These are phyloP conservation scores for Caenorhabditis sp. DNA, from an alignment of 2,888 invertebrate species.

Conservation along the genomic window DNA sequence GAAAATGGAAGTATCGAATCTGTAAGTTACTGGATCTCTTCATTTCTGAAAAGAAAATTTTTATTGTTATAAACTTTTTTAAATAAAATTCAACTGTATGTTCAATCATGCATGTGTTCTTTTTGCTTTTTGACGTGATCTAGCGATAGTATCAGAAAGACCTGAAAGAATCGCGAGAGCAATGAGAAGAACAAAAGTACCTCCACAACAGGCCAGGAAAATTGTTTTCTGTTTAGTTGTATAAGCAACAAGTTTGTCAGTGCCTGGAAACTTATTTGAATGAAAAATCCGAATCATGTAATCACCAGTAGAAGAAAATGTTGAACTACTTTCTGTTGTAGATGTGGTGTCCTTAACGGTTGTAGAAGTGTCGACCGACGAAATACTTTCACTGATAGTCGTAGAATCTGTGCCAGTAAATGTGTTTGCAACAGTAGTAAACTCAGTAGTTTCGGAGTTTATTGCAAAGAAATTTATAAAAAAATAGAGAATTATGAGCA, in stretches of 20 bases:
- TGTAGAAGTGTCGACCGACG: too few species aligned
- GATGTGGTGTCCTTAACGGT: too few species aligned
- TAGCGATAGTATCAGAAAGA: conserved; percentile 33
- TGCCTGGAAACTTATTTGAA: too few species aligned
- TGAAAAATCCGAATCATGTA: too few species aligned
- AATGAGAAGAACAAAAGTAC: conserved; percentile 34
- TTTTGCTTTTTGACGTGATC: conserved; percentile 23
- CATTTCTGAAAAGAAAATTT: not conserved
- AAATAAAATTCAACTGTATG: not conserved
- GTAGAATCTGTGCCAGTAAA: too few species aligned
- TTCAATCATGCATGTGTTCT: conserved; percentile 29
- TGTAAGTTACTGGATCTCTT: conserved; percentile 2
- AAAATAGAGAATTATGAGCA: too few species aligned
- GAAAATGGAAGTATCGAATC: conserved; percentile 3
- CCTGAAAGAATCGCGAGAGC: conserved; percentile 38
- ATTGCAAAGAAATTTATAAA: too few species aligned
- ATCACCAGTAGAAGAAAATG: too few species aligned
- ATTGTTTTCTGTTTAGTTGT: conserved; percentile 29
- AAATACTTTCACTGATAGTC: too few species aligned
- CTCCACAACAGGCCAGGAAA: conserved; percentile 29
- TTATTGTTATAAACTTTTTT: not conserved
- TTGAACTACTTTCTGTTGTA: too few species aligned
- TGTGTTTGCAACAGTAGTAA: too few species aligned
- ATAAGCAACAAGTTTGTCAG: conserved; percentile 20
- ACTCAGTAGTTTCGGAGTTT: too few species aligned